Base-by-base conservation (phyloP, 2,888 invertebrate species). In the Diploptera punctata region DNA sequence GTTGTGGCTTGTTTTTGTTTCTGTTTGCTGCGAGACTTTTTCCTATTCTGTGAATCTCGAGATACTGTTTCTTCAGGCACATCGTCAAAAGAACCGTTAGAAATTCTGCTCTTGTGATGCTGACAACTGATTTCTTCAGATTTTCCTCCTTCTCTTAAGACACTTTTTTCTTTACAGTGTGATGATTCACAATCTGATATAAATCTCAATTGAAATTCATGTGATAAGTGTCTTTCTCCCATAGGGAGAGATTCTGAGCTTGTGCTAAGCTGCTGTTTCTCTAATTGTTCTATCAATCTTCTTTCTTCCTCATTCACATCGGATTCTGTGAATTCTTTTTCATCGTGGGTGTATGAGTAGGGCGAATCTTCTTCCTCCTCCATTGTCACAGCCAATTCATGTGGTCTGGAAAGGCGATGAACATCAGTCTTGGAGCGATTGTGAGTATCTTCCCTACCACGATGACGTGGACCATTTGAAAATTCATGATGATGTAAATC, bases 361-460 rank as follows among this genome's bases (percentile, higher is more conserved):
- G 61, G 69, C 21, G 65, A 88, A 78, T 89, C 89, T 77, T 91
- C 91, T 78, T 90, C 90, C 79, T 91, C 91, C 80, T 91, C 90
- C 5, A 91, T 88, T 1, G 91, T 91, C 73, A 91, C 90, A 75
- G 89, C 90, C 73, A 91, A 84, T 77, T 90, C 90, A 57, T 76
- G 72, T 9, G 74, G 73, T 19, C 75, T 69, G 33, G 75, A 71
- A n/a, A 71, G 71, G 16, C 76, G 70, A 52, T 74, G 73, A 19
- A 67, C 68, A n/a, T 73, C 72, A 38, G 43, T 62, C 44, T 65
- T 67, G n/a, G 74, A 71, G 47, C 70, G 38, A 19, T 70, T 43
- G 29, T 47, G 54, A 24, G 24, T 38, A 31, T 69, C 72, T n/a
- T 67, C 70, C 38, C 54, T 33, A 29, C 19, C 29, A 61, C 38